Percentiles rank a stretch among this genome's conserved stretches.
Conservation (phyloP, 2,888 invertebrate species). For the Hydrotaea diabolus region DNA sequence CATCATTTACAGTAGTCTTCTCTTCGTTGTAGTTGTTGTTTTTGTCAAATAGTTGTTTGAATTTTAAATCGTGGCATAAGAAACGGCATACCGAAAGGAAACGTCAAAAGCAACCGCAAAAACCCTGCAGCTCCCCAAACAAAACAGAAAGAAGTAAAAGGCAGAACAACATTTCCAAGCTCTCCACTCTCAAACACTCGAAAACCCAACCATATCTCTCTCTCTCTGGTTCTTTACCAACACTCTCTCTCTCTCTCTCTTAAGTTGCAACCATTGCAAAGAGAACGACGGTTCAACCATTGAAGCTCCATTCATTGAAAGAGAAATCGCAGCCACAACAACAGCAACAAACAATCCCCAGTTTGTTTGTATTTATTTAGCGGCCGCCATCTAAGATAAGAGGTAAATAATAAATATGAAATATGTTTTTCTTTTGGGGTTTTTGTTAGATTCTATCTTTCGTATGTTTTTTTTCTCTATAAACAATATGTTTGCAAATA, state of each 20-base stretch:
- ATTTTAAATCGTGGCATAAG: constrained; percentile 63
- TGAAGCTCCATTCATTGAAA: neutral
- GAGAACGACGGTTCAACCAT: neutral
- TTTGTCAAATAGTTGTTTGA: constrained; percentile 55
- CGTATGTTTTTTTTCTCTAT: neutral
- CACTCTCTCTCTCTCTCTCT: neutral
- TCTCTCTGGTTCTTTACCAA: neutral
- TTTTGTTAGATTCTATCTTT: neutral
- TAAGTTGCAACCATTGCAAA: neutral
- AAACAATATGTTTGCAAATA: constrained; percentile 48
- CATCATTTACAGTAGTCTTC: constrained; percentile 58
- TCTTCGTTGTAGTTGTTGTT: constrained; percentile 52
- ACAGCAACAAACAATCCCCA: neutral
- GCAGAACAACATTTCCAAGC: constrained; percentile 9
- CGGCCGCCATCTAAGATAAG: constrained; percentile 15
- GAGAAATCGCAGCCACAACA: neutral
- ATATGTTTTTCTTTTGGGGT: neutral
- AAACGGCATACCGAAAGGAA: neutral
- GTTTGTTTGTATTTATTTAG: constrained; percentile 13
- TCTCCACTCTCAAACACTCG: too few species aligned
- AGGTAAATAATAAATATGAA: constrained; percentile 15
- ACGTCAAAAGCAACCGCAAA: constrained; percentile 29
- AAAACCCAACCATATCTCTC: too few species aligned
- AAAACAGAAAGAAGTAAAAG: neutral
- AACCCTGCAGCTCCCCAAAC: constrained; percentile 15